phyloP scores from a whole-genome alignment of 2,113 vertebrate genomes.

The Pteruthius melanotis region DNA sequence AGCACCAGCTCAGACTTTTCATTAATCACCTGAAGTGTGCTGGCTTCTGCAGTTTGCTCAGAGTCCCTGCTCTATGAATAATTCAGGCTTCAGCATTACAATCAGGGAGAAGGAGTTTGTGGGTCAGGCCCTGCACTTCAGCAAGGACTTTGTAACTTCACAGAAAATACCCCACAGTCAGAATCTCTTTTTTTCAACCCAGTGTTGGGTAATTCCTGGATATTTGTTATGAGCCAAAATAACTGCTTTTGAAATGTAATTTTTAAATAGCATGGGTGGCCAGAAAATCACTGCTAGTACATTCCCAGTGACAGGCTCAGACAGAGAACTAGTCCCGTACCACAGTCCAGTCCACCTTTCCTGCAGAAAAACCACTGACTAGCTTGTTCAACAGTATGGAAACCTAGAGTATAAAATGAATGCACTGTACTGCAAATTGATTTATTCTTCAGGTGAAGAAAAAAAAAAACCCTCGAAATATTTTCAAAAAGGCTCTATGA shows the following conservation, averaged over 20 bases:
- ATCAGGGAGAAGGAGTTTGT: background rate
- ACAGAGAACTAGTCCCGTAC: background rate
- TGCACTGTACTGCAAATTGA: background rate
- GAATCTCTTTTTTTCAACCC: background rate
- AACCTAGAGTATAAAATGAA: background rate
- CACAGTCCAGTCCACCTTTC: background rate
- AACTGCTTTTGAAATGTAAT: background rate
- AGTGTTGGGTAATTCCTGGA: background rate
- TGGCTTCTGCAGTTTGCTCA: background rate
- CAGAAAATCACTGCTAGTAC: background rate
- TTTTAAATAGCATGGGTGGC: background rate
- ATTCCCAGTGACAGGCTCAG: background rate
- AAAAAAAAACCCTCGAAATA: background rate
- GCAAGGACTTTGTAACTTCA: background rate
- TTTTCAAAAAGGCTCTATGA: background rate
- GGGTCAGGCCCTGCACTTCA: background rate
- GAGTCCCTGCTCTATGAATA: background rate
- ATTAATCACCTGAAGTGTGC: background rate
- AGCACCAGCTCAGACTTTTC: background rate
- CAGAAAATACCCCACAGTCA: accelerated
- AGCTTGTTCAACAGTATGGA: background rate
- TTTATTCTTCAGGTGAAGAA: background rate
- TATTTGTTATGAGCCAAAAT: background rate
- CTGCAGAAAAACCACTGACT: background rate
- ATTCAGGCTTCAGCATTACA: background rate